These are phyloP conservation scores for Ctenomys sociabilis DNA, from an alignment of 2,113 vertebrate genomes.

Conservation along the genomic window DNA sequence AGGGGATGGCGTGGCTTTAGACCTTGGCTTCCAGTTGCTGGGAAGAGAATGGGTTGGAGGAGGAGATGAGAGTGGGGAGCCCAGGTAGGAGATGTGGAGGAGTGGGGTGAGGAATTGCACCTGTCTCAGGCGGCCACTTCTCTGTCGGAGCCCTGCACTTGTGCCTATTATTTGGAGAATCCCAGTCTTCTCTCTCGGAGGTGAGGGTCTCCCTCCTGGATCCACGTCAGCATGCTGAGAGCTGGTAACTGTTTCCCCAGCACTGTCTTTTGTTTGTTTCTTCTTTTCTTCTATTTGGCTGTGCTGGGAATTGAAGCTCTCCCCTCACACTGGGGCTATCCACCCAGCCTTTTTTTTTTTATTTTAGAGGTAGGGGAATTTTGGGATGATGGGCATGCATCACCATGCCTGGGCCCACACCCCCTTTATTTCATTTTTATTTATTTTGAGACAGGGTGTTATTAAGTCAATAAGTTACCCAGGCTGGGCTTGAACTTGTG, in stretches of 20 bases:
- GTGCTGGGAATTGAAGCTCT: neutral
- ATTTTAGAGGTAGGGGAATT: neutral
- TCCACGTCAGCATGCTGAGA: neutral
- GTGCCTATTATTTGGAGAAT: too few relatives aligned
- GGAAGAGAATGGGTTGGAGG: neutral
- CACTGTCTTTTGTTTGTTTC: neutral
- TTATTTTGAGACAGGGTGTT: neutral
- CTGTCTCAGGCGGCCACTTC: neutral
- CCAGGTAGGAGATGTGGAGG: neutral
- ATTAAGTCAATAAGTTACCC: neutral
- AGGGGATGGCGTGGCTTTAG: neutral
- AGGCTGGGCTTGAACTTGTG: neutral
- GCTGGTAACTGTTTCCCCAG: neutral
- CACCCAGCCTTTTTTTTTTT: neutral
- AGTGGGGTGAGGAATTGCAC: neutral
- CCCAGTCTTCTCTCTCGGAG: neutral
- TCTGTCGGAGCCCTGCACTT: fast-evolving
- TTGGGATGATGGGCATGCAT: neutral
- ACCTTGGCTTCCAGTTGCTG: neutral
- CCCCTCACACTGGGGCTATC: neutral
- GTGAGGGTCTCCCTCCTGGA: neutral
- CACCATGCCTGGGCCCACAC: neutral
- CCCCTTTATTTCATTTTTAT: neutral
- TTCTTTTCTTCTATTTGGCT: neutral
- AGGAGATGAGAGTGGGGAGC: too few relatives aligned